Evolutionary conservation across 2,797 vertebrate genomes (phyloP), one percentile per base, ranked within the genome.

Genomic region (Mareca strepera): DNA sequence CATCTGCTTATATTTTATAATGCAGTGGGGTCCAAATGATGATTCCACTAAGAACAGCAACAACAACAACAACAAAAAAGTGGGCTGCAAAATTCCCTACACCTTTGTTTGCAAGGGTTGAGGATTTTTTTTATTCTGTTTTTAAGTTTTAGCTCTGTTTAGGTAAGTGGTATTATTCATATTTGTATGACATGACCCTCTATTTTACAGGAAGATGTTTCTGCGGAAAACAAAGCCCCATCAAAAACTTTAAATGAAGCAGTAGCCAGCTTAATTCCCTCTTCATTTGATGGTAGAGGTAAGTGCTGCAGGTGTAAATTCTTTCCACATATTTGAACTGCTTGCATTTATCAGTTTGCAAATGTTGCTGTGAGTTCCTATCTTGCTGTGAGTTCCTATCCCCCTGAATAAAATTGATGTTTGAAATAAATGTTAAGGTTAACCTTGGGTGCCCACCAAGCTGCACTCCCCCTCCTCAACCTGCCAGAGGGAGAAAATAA

Each of bases 271-370:
- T 82, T 82, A 84, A 12, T 82, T 94, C 73, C 92, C 6, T 74
- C 95, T 64, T 92, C 97, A 7, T 90, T 82, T 95, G 80, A 77
- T 82, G 37, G 77, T 28, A 95, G 90, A 96, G 94, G 97, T 98
- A 95, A 95, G 96, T 82, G 31, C 21, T 89, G 6, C 50, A 66
- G 50, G 55, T 23, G 35, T 18, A 86, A 43, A 37, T 66, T 48
- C 59, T 58, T 82, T 87, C 1, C 22, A 4, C 25, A 4, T 39
- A 25, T 95, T 50, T 88, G 63, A 85, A 50, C 58, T 93, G 46
- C 31, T 66, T 78, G 35, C 39, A 53, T 64, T 14, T 46, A 50
- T 44, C 35, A 70, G 2, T 86, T 79, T 78, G 64, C 15, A 96
- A 50, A 50, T 16, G 8, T 9, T 48, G 1, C 29, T 15, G 12